Percentiles rank a stretch among this genome's conserved stretches.
phyloP scores from a whole-genome alignment of 1,140 invertebrate genomes.

The Zaprionus kolodkinae region DNA sequence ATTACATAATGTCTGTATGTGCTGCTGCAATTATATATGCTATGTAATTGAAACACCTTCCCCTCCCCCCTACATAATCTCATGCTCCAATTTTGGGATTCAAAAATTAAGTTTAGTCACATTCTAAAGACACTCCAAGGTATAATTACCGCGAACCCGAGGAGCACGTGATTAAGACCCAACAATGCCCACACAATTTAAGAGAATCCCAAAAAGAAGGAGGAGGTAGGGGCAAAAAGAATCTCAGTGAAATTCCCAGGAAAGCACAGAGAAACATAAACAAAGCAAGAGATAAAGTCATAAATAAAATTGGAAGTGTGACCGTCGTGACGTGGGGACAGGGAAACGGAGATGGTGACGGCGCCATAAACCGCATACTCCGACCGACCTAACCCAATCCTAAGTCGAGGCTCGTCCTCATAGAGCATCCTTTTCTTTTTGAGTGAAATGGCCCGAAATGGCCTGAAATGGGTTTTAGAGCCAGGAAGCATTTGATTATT shows the following conservation, averaged over 20 bases:
- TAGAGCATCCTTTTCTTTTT: constrained; percentile 67
- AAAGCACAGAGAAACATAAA: constrained; percentile 71
- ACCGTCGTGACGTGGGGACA: constrained; percentile 39
- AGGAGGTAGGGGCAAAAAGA: constrained; percentile 37
- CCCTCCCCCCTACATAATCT: constrained; percentile 14
- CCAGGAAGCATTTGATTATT: constrained; percentile 80
- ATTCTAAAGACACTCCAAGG: constrained; percentile 72
- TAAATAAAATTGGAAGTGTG: constrained; percentile 78
- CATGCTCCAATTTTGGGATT: constrained; percentile 26
- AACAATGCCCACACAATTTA: constrained; percentile 10
- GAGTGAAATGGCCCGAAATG: constrained; percentile 69
- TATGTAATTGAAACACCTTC: background rate
- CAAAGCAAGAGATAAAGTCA: constrained; percentile 78
- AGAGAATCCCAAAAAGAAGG: constrained; percentile 44
- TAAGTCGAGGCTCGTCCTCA: constrained; percentile 15
- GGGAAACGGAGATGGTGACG: constrained; percentile 1
- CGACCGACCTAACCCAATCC: constrained; percentile 18
- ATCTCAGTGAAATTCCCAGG: constrained; percentile 77
- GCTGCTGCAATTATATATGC: background rate
- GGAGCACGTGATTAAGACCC: constrained; percentile 78
- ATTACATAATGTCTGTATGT: constrained; percentile 2
- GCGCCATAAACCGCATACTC: constrained; percentile 8
- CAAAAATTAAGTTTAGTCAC: constrained; percentile 75
- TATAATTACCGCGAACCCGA: constrained; percentile 70
- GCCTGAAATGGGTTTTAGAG: constrained; percentile 49